Evolutionary conservation across 2,113 vertebrate genomes (phyloP).

Genomic region (Chloropsis cyanopogon): DNA sequence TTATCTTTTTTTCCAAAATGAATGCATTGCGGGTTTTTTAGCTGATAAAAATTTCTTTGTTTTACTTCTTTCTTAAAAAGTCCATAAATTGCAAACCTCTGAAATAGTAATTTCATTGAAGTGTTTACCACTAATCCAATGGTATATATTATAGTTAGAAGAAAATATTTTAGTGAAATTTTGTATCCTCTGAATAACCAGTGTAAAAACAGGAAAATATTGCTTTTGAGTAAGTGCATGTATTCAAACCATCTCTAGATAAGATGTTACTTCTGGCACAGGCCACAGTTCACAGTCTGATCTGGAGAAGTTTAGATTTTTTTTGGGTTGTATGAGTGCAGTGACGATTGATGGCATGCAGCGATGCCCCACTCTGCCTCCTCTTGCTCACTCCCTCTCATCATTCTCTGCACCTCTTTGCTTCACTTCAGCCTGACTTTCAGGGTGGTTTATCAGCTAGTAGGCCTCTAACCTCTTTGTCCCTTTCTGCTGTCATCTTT

Average conservation of each 20-base stretch:
- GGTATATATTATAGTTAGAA: background rate
- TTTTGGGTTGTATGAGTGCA: accelerated
- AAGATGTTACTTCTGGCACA: background rate
- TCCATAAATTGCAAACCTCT: background rate
- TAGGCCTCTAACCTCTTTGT: background rate
- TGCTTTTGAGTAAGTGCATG: background rate
- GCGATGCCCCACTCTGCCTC: background rate
- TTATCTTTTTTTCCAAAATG: background rate
- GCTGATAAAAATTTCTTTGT: background rate
- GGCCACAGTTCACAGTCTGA: background rate
- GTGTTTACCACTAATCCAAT: background rate
- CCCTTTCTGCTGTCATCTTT: background rate
- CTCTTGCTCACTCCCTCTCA: accelerated
- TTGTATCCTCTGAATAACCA: background rate
- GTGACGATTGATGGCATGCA: accelerated
- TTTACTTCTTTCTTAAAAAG: background rate
- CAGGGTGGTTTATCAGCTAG: background rate
- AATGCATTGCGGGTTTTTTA: background rate
- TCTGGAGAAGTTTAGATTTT: background rate
- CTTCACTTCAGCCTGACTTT: background rate
- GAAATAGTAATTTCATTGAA: background rate
- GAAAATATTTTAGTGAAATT: background rate
- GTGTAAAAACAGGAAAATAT: background rate
- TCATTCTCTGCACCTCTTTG: background rate
- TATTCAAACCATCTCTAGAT: background rate